These are phyloP conservation scores for Stegastes partitus DNA, from an alignment of 2,113 vertebrate genomes.

Conservation along the genomic window DNA sequence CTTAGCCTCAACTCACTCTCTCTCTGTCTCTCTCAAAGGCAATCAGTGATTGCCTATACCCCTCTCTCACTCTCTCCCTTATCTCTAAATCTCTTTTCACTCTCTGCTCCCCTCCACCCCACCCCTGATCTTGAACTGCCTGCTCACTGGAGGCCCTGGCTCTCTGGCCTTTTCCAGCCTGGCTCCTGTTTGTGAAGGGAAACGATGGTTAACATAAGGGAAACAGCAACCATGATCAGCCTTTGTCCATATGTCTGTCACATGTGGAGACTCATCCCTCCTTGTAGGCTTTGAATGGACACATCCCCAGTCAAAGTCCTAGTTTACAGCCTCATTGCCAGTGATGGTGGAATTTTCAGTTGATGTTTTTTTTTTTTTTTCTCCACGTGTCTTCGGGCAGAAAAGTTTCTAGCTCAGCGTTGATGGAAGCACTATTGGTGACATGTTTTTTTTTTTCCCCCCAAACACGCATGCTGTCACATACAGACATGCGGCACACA, in stretches of 20 bases:
- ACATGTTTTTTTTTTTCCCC: slow-evolving; percentile 18
- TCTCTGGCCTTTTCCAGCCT: slow-evolving; percentile 77
- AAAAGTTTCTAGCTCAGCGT: slow-evolving; percentile 42
- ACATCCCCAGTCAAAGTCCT: slow-evolving; percentile 26
- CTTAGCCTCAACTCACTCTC: slow-evolving; percentile 55
- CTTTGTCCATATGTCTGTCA: slow-evolving; percentile 60
- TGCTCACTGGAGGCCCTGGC: slow-evolving; percentile 54
- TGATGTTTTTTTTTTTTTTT: not conserved
- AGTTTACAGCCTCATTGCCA: slow-evolving; percentile 23
- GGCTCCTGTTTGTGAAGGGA: slow-evolving; percentile 65
- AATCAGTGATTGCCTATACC: slow-evolving; percentile 34
- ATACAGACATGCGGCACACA: slow-evolving; percentile 39
- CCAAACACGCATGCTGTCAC: slow-evolving; percentile 57
- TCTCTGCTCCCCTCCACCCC: slow-evolving; percentile 16
- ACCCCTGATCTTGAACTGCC: slow-evolving; percentile 16
- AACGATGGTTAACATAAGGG: slow-evolving; percentile 84
- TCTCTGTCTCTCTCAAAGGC: slow-evolving; percentile 19
- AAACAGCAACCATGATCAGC: slow-evolving; percentile 77
- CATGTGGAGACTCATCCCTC: slow-evolving; percentile 45
- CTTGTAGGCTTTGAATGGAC: slow-evolving; percentile 13
- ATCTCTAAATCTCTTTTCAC: slow-evolving; percentile 28
- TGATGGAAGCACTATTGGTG: slow-evolving; percentile 20
- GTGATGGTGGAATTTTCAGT: slow-evolving; percentile 3
- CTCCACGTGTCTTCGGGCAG: slow-evolving; percentile 25
- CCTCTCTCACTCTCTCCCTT: slow-evolving; percentile 41